Evolutionary conservation across 2,797 vertebrate species (phyloP).

Genomic region (Echeneis naucrates): DNA sequence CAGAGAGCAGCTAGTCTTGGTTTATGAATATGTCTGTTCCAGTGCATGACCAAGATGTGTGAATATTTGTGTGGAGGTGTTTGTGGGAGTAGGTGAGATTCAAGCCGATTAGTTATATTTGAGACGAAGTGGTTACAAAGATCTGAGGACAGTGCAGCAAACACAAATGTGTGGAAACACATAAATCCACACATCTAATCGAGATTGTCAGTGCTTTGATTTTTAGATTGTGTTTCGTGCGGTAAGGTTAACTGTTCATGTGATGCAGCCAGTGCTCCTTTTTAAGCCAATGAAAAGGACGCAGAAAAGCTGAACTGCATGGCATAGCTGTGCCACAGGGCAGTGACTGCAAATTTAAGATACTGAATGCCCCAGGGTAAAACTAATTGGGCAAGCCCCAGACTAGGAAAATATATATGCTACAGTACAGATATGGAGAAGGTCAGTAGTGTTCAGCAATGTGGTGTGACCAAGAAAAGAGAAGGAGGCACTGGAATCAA

Average conservation of each 20-base stretch:
- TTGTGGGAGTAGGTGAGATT: constrained; percentile 28
- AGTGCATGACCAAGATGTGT: constrained; percentile 17
- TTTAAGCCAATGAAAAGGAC: not conserved
- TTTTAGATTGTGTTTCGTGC: constrained; percentile 3
- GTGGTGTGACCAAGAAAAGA: not conserved
- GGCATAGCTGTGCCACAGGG: constrained; percentile 4
- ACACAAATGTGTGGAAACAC: too few species aligned
- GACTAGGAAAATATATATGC: constrained; percentile 9
- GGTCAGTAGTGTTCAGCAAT: not conserved
- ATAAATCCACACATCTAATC: not conserved
- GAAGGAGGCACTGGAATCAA: not conserved
- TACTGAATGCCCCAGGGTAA: constrained; percentile 30
- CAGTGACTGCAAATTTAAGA: constrained; percentile 11
- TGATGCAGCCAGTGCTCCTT: not conserved
- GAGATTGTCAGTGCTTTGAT: constrained; percentile 12
- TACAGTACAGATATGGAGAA: constrained; percentile 28
- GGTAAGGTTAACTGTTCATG: not conserved
- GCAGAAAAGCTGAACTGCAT: constrained; percentile 6
- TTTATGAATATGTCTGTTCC: constrained; percentile 22
- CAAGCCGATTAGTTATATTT: not conserved
- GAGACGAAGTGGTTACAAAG: constrained; percentile 2
- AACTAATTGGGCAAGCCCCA: constrained; percentile 44
- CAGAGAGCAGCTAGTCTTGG: constrained; percentile 33
- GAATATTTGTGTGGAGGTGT: constrained; percentile 18
- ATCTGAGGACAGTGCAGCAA: constrained; percentile 7